Base-by-base conservation (phyloP, 2,797 vertebrate genomes). In the Eidolon dupreanum region DNA sequence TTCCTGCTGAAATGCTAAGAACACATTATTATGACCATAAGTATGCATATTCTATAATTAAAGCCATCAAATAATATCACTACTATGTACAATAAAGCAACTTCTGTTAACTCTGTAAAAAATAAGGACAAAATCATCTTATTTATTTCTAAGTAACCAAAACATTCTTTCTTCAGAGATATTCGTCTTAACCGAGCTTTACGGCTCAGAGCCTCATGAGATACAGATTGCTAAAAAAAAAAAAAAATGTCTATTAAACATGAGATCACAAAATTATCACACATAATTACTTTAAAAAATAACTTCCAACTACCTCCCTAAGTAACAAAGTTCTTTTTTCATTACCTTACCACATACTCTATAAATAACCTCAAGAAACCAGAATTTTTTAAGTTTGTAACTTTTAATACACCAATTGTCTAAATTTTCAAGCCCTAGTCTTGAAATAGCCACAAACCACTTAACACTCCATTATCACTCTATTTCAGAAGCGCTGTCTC, bases 1-100 rank as follows among this genome's bases (percentile, higher is more conserved):
- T 97, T 99, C 99, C 98, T 99, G 98, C 97, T 99, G 99, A 98
- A 99, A 99, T 0, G 98, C 99, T 99, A 92, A 81, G 3, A 93
- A 96, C 65, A 97, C 73, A 78, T 71, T 13, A 53, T 90, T 12
- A 84, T 12, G 24, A 77, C 55, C 55, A 36, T 96, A 57, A 97
- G 85, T 12, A 38, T 49, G 10, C 38, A 75, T 28, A 22, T 22
- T 73, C 59, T 68, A 51, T 13, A 68, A 19, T 16, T 68, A 46
- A 90, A 63, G 31, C 3, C 79, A 59, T 6, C 36, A 83, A 71
- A 93, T 0, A 13, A 31, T 6, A 85, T 0, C 24, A 26, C 51
- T 77, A 31, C 13, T 71, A n/a, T 22, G 5, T 3, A 19, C 2
- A 12, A 66, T 8, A 71, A 85, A 92, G 31, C 78, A 74, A 78